Conservation (phyloP, 2,113 vertebrate species). For the Esox niger region DNA sequence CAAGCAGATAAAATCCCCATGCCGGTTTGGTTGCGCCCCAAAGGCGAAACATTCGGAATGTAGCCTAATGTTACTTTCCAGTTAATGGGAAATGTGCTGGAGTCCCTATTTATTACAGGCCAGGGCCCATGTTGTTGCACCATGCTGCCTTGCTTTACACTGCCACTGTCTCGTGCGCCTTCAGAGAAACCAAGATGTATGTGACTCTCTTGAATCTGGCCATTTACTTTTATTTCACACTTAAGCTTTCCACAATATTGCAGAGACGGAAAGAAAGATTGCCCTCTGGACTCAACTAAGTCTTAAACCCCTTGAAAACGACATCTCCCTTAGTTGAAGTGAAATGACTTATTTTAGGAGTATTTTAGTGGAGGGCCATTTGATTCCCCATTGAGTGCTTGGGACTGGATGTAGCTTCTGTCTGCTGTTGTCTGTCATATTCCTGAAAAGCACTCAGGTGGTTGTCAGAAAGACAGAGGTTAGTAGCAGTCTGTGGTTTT, state of each 20-base stretch:
- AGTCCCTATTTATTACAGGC: slow-evolving; percentile 44
- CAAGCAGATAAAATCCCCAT: too few species aligned
- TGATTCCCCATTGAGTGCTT: too few species aligned
- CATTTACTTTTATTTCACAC: slow-evolving; percentile 71
- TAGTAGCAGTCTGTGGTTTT: slow-evolving; percentile 8
- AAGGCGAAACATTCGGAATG: too few species aligned
- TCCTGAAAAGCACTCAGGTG: slow-evolving; percentile 27
- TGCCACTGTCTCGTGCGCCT: slow-evolving; percentile 49
- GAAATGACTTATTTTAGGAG: too few species aligned
- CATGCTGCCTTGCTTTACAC: too few species aligned
- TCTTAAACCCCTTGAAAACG: slow-evolving; percentile 28
- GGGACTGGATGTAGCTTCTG: too few species aligned
- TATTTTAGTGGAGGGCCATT: too few species aligned
- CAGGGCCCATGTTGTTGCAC: neutral
- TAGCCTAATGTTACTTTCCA: neutral
- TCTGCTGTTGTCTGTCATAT: too few species aligned
- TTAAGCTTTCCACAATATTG: slow-evolving; percentile 59
- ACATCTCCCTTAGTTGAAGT: too few species aligned
- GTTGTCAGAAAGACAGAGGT: slow-evolving; percentile 27
- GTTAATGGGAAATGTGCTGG: slow-evolving; percentile 48
- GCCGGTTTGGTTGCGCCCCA: too few species aligned
- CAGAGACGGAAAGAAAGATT: slow-evolving; percentile 26
- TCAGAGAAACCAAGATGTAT: slow-evolving; percentile 68
- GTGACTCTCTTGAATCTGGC: slow-evolving; percentile 55
- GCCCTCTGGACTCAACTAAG: slow-evolving; percentile 22